These are phyloP conservation scores for Macaria notata DNA, from an alignment of 2,888 invertebrate species.

Conservation along the genomic window DNA sequence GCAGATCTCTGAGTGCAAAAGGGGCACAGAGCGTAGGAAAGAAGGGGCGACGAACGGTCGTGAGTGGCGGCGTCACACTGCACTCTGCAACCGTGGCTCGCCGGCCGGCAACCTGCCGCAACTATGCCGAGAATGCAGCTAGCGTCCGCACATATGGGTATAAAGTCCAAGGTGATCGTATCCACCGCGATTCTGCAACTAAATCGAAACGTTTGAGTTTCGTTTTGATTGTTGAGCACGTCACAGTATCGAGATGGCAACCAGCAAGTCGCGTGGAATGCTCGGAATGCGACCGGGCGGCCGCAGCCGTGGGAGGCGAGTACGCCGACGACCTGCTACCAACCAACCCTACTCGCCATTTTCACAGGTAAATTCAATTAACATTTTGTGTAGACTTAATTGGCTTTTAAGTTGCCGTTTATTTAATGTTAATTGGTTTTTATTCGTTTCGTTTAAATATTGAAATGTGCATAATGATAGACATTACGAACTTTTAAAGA, in stretches of 20 bases:
- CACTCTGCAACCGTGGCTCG: conserved; percentile 58
- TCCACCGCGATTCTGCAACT: conserved; percentile 4
- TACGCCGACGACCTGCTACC: conserved; percentile 49
- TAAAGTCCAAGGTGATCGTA: conserved; percentile 13
- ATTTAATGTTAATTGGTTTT: conserved; percentile 11
- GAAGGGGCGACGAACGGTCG: conserved; percentile 53
- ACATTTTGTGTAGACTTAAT: conserved; percentile 21
- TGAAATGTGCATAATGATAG: neutral
- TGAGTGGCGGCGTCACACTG: conserved; percentile 64
- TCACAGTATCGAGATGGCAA: conserved; percentile 64
- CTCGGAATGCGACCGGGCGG: conserved; percentile 72
- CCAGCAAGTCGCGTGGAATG: conserved; percentile 58
- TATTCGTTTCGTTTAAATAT: conserved; percentile 1
- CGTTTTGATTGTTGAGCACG: neutral
- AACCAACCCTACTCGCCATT: conserved; percentile 53
- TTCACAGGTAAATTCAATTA: conserved; percentile 33
- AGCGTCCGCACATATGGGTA: conserved; percentile 34
- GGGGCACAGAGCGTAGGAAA: conserved; percentile 26
- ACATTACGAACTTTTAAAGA: too few species aligned
- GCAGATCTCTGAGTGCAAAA: too few species aligned
- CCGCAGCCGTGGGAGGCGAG: conserved; percentile 70
- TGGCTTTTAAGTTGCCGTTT: conserved; percentile 21
- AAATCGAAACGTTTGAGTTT: too few species aligned
- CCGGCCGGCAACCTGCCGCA: conserved; percentile 73
- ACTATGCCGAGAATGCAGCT: conserved; percentile 75